Conservation (phyloP, 1,140 invertebrate genomes). For the Brachionus sp. region DNA sequence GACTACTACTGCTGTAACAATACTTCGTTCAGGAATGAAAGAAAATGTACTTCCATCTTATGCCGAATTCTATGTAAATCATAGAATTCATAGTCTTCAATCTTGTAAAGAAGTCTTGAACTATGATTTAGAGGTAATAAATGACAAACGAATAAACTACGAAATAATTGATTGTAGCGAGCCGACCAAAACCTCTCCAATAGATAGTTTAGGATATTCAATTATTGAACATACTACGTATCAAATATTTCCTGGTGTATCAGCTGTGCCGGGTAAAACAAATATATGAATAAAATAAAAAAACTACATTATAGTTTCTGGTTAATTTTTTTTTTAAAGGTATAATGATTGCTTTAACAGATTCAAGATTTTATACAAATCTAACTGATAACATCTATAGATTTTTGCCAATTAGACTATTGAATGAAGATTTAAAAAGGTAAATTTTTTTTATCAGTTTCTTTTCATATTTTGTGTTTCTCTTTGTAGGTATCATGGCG, state of each 20-base stretch:
- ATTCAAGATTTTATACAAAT: slow-evolving; percentile 62
- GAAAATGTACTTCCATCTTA: slow-evolving; percentile 63
- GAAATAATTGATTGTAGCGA: slow-evolving; percentile 53
- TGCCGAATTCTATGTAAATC: slow-evolving; percentile 63
- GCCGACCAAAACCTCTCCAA: slow-evolving; percentile 61
- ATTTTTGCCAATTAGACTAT: slow-evolving; percentile 61
- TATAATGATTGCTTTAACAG: slow-evolving; percentile 63
- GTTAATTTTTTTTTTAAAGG: slow-evolving; percentile 51
- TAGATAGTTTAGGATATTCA: slow-evolving; percentile 58
- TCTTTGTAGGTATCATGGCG: slow-evolving; percentile 60
- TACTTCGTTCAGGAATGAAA: slow-evolving; percentile 60
- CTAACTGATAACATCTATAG: slow-evolving; percentile 63
- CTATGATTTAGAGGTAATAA: slow-evolving; percentile 60
- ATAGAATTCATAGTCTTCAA: slow-evolving; percentile 63
- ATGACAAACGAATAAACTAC: slow-evolving; percentile 61
- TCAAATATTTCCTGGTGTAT: slow-evolving; percentile 60
- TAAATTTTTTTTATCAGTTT: not conserved
- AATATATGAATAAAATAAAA: not conserved
- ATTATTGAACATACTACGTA: slow-evolving; percentile 61
- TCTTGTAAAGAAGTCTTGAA: slow-evolving; percentile 61
- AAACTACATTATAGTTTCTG: not conserved
- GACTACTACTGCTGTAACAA: slow-evolving; percentile 62
- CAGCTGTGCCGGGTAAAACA: slow-evolving; percentile 61
- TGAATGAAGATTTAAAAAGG: slow-evolving; percentile 55
- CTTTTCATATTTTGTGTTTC: not conserved